Base-by-base conservation (phyloP, 1,140 invertebrate species). In the Cydia splendana region DNA sequence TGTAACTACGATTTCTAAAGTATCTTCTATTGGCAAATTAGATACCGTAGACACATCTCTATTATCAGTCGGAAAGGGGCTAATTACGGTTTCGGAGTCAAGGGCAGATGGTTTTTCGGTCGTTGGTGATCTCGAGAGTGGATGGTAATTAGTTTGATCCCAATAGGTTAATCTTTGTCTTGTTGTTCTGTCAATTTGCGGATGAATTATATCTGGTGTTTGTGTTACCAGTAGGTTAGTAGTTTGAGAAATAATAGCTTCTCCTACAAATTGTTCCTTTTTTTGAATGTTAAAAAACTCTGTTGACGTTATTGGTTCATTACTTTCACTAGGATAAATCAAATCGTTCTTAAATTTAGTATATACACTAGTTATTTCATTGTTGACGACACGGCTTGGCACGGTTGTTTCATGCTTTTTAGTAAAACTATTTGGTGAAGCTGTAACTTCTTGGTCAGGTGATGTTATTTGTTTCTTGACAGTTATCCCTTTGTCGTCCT, bases 1-100 rank as follows among this genome's bases (percentile, higher is more conserved):
- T 24, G 57, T 62, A 24, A 62, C 57, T 62, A 62, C 57, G 7
- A 62, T 62, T 62, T 62, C 57, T 20, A 62, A 24, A 9, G 57
- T 62, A 62, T 62, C 1, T 62, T 62, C 57, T 12, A 62, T 24
- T 62, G 57, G 57, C 0, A 24, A 20, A 62, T 12, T 62, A 62
- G 57, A 20, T 24, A 24, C 24, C 10, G 57, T 62, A 20, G 57
- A 62, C 1, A 62, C n/a, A 62, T 62, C 20, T 10, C 57, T 62
- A n/a, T 20, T 24, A 7, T n/a, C 20, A 10, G 57, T 24, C 9
- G 10, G 20, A 9, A 9, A 20, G 20, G 57, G 9, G 10, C 10
- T 62, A 2, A 12, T 62, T 62, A 24, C 7, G 10, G 18, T 24
- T 12, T 24, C 7, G 9, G 57, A 62, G 9, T 10, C 20, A 20